phyloP scores from a whole-genome alignment of 2,888 invertebrate genomes.

The Brachyptera risi region DNA sequence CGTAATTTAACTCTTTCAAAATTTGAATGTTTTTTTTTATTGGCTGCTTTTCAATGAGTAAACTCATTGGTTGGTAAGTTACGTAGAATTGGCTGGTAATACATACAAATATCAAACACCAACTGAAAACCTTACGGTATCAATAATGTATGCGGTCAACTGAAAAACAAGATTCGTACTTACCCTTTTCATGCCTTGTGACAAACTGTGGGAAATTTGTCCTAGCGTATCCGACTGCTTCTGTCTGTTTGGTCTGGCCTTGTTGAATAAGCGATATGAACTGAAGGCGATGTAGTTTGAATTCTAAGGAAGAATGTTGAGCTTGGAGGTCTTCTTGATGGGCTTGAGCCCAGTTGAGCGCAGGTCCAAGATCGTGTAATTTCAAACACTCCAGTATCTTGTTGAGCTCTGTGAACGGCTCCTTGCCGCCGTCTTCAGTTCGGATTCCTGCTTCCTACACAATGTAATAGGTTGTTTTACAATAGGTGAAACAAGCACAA shows the following conservation, averaged over 20 bases:
- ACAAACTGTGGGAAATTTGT: constrained; percentile 79
- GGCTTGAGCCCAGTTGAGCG: constrained; percentile 79
- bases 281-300: constrained; percentile 74
- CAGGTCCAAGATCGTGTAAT: constrained; percentile 74
- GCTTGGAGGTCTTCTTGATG: constrained; percentile 68
- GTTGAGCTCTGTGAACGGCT: constrained; percentile 80
- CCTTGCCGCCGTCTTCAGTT: constrained; percentile 60
- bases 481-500: background rate
- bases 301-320: constrained; percentile 68
- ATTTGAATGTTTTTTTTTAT: no score
- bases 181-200: constrained; percentile 68
- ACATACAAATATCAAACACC: no score
- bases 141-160: no score
- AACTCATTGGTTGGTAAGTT: no score
- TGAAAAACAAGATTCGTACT: no score
- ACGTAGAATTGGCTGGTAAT: no score
- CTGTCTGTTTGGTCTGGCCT: constrained; percentile 66
- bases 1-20: no score
- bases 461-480: background rate
- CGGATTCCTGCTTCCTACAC: constrained; percentile 65
- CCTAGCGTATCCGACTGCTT: constrained; percentile 84
- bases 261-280: constrained; percentile 69
- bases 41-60: no score
- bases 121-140: no score
- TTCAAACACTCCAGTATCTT: constrained; percentile 83